Evolutionary conservation across 2,888 invertebrate species (phyloP), one percentile per base, ranked within the genome.

Genomic region (Melipona bicolor): DNA sequence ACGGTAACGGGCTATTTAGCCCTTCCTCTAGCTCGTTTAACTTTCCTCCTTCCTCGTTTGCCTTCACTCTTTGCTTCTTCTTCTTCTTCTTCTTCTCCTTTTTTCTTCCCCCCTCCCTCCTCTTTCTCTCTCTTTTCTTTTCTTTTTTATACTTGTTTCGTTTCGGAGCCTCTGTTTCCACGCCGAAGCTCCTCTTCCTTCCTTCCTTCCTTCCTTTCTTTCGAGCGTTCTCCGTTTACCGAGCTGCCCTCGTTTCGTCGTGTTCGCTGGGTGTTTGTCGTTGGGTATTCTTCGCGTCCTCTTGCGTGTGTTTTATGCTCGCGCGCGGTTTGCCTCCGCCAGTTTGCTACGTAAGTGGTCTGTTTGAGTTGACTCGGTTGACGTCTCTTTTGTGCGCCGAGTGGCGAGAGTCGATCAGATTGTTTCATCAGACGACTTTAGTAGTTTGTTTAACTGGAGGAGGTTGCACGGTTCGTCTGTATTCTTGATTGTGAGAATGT

Each of bases 1-100:
- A 87, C 84, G 84, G 84, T 85, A 89, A 88, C 87, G 79, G 87
- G 83, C 87, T 90, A 90, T 90, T 91, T 91, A 87, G 86, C 82
- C 77, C 77, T 85, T 73, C 77, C 64, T 52, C 65, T 64, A 43
- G 77, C 86, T 87, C 88, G 88, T 90, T 90, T 85, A 88, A 88
- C 84, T 89, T 88, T 83, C 77, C 72, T 27, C 65, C 77, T 56
- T 56, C 27, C 70, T 24, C 64, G 24, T 24, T 52, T 32, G n/a
- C 32, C 50, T 59, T 15, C 56, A 3, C 43, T 52, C 54, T 9
- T 11, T 62, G 43, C 74, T 27, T 50, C 32, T 64, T 24, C 21
- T 13, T 17, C n/a, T 32, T 4, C 24, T 3, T n/a, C 9, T 36
- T 11, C 2, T 24, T 9, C 17, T 61, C 24, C 70, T n/a, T 27